Conservation (phyloP, 1,140 invertebrate species). For the Mizuhopecten yessoensis region DNA sequence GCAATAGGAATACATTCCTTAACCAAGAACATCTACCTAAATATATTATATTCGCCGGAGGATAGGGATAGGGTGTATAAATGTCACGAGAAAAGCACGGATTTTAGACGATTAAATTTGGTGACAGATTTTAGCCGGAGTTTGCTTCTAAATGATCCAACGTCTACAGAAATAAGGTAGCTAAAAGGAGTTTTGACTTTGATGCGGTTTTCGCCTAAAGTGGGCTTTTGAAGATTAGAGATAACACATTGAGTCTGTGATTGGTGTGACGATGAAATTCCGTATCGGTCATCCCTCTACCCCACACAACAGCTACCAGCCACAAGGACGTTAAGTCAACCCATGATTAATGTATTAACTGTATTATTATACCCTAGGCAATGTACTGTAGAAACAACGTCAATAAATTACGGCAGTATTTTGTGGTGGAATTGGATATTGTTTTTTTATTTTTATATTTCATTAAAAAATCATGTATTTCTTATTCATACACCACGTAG, state of each 20-base stretch:
- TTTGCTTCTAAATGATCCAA: slow-evolving; percentile 33
- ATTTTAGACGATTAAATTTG: slow-evolving; percentile 20
- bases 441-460: no score
- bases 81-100: background rate
- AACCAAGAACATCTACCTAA: slow-evolving; percentile 24
- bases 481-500: no score
- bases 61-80: slow-evolving; percentile 1
- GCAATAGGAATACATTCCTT: background rate
- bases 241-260: slow-evolving; percentile 37
- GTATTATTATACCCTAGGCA: background rate
- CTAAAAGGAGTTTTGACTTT: slow-evolving; percentile 48
- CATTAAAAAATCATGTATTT: no score
- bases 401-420: no score
- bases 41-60: background rate
- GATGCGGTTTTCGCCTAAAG: slow-evolving; percentile 52
- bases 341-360: background rate
- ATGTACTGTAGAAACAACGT: background rate
- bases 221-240: slow-evolving; percentile 50
- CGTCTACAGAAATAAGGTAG: slow-evolving; percentile 17
- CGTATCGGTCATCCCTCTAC: background rate
- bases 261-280: slow-evolving; percentile 32
- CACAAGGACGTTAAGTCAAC: slow-evolving; percentile 17
- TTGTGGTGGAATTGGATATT: no score
- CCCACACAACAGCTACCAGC: background rate
- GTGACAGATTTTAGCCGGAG: slow-evolving; percentile 1